A percentile compares a stretch with the other conserved stretches of the same genome.
Conservation (phyloP, 2,113 vertebrate species). For the Archilochus colubris region DNA sequence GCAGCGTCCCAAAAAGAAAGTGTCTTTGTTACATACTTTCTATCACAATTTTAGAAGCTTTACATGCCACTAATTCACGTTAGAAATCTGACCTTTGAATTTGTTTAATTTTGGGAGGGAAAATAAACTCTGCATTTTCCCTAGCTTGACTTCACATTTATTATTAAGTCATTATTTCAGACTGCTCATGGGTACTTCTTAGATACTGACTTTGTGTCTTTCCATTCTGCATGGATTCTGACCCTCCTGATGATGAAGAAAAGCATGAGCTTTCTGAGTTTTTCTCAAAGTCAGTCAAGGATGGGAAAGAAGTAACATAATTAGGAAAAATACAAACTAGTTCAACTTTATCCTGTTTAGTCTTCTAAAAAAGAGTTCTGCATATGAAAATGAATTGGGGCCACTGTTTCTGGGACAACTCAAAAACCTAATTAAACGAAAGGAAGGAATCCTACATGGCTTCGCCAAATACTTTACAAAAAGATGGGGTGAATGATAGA, state of each 20-base stretch:
- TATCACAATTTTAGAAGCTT: not conserved
- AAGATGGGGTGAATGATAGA: not conserved
- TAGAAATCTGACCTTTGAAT: not conserved
- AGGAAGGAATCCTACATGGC: not conserved
- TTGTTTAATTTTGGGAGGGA: not conserved
- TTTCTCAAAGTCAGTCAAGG: not conserved
- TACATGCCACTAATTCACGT: not conserved
- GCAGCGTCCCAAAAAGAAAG: not conserved
- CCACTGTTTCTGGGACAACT: not conserved
- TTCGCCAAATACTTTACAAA: not conserved
- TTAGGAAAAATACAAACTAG: slow-evolving; percentile 12
- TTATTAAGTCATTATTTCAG: not conserved
- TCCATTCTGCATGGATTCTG: not conserved
- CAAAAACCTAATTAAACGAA: not conserved
- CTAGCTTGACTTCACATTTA: not conserved
- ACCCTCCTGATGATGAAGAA: not conserved
- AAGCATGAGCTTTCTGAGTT: not conserved
- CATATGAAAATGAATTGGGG: slow-evolving; percentile 10
- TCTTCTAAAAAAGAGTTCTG: not conserved
- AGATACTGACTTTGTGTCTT: not conserved
- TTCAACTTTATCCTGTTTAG: not conserved
- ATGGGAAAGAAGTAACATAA: not conserved
- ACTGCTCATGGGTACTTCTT: not conserved
- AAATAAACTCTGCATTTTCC: not conserved
- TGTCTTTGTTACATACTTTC: not conserved